These are phyloP conservation scores for Halocaridina rubra DNA, from an alignment of 2,888 invertebrate genomes.

Conservation along the genomic window DNA sequence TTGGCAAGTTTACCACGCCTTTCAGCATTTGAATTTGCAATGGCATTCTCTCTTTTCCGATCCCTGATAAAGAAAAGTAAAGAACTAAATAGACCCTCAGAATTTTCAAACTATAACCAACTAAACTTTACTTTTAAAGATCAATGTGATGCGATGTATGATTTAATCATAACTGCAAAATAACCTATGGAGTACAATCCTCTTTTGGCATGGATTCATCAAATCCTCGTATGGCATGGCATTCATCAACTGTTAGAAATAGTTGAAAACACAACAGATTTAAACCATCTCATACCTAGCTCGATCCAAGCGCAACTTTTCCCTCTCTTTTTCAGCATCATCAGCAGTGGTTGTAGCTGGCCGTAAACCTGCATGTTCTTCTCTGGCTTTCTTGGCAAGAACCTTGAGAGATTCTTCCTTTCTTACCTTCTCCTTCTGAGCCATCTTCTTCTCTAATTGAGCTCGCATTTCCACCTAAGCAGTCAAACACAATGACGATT, in stretches of 20 bases:
- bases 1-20: conserved; percentile 87
- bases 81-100: not conserved
- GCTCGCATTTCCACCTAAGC: conserved; percentile 96
- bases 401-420: conserved; percentile 94
- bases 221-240: too few relatives aligned
- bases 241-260: too few relatives aligned
- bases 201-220: too few relatives aligned
- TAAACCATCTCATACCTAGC: conserved; percentile 50
- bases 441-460: conserved; percentile 93
- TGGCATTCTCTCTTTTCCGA: conserved; percentile 90
- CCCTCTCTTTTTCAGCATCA: conserved; percentile 84
- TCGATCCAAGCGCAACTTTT: conserved; percentile 86
- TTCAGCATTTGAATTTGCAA: conserved; percentile 93
- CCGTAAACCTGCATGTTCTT: conserved; percentile 89
- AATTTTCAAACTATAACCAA: too few relatives aligned
- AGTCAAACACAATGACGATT: too few relatives aligned
- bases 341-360: conserved; percentile 69
- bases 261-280: too few relatives aligned
- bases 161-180: too few relatives aligned
- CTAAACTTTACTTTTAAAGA: too few relatives aligned
- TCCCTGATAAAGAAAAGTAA: conserved; percentile 77
- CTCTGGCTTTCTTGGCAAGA: conserved; percentile 94
- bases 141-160: too few relatives aligned
- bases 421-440: conserved; percentile 97
- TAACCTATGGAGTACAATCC: too few relatives aligned